Evolutionary conservation across 2,888 invertebrate species (phyloP), one percentile per base, ranked within the genome.

Genomic region (Scaptomyza parva): DNA sequence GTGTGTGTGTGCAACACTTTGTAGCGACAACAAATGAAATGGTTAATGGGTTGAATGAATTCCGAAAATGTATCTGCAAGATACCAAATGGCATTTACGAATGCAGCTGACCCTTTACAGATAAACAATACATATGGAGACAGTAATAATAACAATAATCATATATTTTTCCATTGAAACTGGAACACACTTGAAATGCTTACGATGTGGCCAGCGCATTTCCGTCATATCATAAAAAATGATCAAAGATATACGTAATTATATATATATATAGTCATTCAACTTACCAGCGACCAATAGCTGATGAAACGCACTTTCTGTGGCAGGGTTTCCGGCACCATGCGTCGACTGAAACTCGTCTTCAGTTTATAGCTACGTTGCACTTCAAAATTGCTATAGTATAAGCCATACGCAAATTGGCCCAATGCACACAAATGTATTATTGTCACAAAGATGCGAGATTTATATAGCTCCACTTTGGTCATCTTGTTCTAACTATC

Each of bases 251-350:
- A 66, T 61, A 65, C 8, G 26, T 24, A 8, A 24, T 7, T 35
- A 22, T 41, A 2, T 20, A 47, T 30, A 43, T 44, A 14, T 33
- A n/a, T 11, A 8, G 14, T 12, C 14, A 43, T 14, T 55, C 14
- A 41, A 91, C 93, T 92, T 89, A 93, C 93, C 92, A 93, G 88
- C 77, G 92, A 92, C 93, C 93, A 93, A 79, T 93, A 92, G 28
- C 93, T 92, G 57, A 93, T 88, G 78, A 91, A 93, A 73, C 92
- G 90, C 20, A 90, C 40, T 58, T 92, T 91, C 45, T 92, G 92
- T 22, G 89, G 88, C 45, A 91, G 88, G 47, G 91, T 90, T 63
- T 89, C 89, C 20, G 91, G 91, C 18, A 91, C 83, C 63, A 93
- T 65, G 20, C 78, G 82, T 7, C 84, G 84, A 52, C 69, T 74